Evolutionary conservation across 2,888 invertebrate genomes (phyloP), one percentile per base, ranked within the genome.

Genomic region (Bombylius discolor): DNA sequence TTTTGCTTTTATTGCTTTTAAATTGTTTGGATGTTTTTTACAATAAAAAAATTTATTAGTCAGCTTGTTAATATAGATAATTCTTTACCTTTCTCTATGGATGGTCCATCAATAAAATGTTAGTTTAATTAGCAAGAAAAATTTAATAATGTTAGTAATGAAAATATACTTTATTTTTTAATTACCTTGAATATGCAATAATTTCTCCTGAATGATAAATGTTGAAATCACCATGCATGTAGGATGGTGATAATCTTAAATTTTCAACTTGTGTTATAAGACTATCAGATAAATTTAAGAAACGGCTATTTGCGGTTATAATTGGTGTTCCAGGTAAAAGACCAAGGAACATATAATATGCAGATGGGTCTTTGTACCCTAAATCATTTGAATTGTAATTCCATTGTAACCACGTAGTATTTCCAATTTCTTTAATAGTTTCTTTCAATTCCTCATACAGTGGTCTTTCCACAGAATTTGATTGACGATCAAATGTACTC

Each of bases 281-380:
- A 4, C 60, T 63, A 11, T 69, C 60, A 8, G 42, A 47, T 9
- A 23, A n/a, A 0, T 58, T 55, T 48, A 66, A 65, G 4, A 57
- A 61, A 6, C 62, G 51, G 4, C 64, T 63, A 33, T 63, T 61
- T 0, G 78, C 66, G 56, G 80, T 76, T 1, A 71, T 66, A 11
- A 89, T 77, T 0, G 90, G 85, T 6, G 87, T 82, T 49, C 93
- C 94, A 0, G 89, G 89, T 60, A 96, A 73, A 56, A 93, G 73
- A 68, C 90, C 75, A 50, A 85, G 79, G 66, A 94, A 79, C 66
- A 87, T 79, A 32, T 84, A 82, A 44, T 78, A 61, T 52, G 80
- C 78, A 0, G 73, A 69, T 52, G 61, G 64, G 59, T 66, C 60
- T 5, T 65, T 61, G 12, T 61, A 60, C 36, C 62, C 61, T n/a